These are phyloP conservation scores for Tokudaia muenninki DNA, from an alignment of 2,797 vertebrate genomes.

Conservation along the genomic window DNA sequence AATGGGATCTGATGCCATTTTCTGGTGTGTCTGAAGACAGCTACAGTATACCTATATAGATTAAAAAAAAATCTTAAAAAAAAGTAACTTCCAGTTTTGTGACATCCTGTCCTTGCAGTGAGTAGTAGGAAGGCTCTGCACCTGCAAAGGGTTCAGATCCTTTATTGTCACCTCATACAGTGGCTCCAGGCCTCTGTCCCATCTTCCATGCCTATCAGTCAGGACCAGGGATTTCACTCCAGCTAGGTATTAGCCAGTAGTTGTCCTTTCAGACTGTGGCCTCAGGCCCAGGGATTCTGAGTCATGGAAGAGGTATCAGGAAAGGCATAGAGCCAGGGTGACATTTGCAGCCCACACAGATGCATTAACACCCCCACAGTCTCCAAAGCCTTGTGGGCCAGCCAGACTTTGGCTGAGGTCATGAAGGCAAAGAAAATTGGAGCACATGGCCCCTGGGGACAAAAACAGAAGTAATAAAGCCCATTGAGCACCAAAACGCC, in stretches of 20 bases:
- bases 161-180: not conserved
- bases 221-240: not conserved
- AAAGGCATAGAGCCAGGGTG: not conserved
- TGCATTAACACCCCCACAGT: not conserved
- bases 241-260: not conserved
- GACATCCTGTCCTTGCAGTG: not conserved
- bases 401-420: slow-evolving; percentile 20
- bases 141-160: not conserved
- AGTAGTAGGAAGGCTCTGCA: not conserved
- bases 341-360: not conserved
- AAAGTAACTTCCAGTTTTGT: not conserved
- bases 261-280: slow-evolving; percentile 38
- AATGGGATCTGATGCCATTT: no score
- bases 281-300: slow-evolving; percentile 33
- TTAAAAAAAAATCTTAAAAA: no score
- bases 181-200: not conserved
- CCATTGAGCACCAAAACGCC: not conserved
- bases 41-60: no score
- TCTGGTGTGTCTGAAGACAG: no score
- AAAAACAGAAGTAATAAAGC: not conserved
- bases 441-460: not conserved
- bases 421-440: slow-evolving; percentile 42
- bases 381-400: not conserved
- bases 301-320: not conserved
- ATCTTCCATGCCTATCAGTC: not conserved